Evolutionary conservation across 2,113 vertebrate genomes (phyloP).

Genomic region (Aptenodytes forsteri): DNA sequence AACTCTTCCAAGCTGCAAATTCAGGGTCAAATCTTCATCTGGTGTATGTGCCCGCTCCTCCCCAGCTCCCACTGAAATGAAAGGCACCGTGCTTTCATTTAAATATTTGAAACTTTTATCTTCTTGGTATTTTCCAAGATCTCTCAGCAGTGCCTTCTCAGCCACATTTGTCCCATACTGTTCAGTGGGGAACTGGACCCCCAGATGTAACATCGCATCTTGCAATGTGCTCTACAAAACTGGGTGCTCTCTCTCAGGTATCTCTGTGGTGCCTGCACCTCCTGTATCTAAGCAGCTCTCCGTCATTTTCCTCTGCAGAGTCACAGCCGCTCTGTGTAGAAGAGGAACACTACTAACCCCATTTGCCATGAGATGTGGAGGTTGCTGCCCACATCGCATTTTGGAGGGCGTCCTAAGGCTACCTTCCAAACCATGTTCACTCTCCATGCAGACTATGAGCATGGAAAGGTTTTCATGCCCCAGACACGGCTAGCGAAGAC

Average conservation of each 20-base stretch:
- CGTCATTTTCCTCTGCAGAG: neutral
- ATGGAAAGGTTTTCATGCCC: neutral
- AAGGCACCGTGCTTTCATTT: neutral
- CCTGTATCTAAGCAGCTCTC: neutral
- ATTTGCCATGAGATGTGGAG: neutral
- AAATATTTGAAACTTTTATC: neutral
- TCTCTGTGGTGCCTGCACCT: neutral
- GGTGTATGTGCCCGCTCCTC: neutral
- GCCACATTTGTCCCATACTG: neutral
- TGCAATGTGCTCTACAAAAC: neutral
- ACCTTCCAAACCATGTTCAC: neutral
- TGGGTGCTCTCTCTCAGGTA: rapidly evolving
- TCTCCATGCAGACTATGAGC: neutral
- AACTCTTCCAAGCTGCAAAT: conserved; percentile 12
- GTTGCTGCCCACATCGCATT: neutral
- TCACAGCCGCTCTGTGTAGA: neutral
- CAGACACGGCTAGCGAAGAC: neutral
- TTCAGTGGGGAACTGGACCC: neutral
- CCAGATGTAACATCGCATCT: neutral
- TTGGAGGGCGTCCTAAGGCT: neutral
- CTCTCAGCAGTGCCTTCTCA: neutral
- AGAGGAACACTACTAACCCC: neutral
- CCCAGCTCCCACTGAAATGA: neutral
- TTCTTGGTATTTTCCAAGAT: neutral
- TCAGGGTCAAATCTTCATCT: conserved; percentile 24